These are phyloP conservation scores for Brachypodius melanocephalos DNA, from an alignment of 2,113 vertebrate species.

Conservation along the genomic window DNA sequence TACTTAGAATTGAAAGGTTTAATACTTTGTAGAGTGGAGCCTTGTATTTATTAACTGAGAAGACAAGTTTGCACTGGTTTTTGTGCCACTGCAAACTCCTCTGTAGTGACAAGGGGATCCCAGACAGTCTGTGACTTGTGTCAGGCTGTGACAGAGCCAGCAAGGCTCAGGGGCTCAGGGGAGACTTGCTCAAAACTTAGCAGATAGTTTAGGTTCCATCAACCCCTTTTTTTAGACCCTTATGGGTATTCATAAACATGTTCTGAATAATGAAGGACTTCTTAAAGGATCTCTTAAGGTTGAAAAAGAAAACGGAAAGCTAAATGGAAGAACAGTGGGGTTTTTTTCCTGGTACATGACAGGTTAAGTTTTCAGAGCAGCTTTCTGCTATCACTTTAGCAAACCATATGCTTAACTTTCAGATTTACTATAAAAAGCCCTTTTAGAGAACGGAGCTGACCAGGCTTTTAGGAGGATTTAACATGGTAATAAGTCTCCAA, in stretches of 20 bases:
- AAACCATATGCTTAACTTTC: conserved; percentile 61
- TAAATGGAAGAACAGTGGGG: neutral
- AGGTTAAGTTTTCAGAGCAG: conserved; percentile 47
- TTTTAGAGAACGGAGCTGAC: conserved; percentile 40
- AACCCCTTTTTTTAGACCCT: neutral
- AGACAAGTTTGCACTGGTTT: neutral
- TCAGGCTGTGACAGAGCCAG: neutral
- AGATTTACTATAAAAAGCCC: conserved; percentile 66
- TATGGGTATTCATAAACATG: neutral
- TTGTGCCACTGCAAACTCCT: neutral
- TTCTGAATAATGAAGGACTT: neutral
- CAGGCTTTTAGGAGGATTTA: conserved; percentile 66
- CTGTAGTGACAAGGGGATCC: neutral
- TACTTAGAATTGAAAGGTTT: neutral
- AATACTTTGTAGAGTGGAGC: neutral
- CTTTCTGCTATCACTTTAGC: conserved; percentile 41
- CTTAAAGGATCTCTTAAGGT: neutral
- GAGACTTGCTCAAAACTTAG: neutral
- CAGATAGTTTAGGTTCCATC: neutral
- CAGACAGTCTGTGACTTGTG: neutral
- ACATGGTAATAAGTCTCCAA: conserved; percentile 49
- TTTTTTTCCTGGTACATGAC: neutral
- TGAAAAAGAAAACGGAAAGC: neutral
- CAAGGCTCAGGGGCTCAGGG: neutral
- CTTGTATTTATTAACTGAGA: neutral